phyloP scores from a whole-genome alignment of 2,888 invertebrate genomes.

The Sepioteuthis lessoniana region DNA sequence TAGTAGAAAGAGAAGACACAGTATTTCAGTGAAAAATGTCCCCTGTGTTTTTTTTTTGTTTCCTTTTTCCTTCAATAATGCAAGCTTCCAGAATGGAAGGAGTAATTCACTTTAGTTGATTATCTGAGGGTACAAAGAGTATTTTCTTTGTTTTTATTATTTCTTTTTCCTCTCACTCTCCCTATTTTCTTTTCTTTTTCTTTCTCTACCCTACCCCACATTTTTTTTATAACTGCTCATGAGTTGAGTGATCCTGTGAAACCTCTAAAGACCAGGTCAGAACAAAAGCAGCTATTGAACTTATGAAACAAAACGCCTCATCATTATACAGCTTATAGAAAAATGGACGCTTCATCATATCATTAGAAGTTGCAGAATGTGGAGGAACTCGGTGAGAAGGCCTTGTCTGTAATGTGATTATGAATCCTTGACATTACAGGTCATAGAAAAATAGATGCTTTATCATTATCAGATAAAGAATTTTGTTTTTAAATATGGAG shows the following conservation, averaged over 20 bases:
- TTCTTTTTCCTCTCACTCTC: no score
- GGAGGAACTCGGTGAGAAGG: neutral
- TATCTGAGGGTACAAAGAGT: neutral
- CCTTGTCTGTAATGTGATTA: neutral
- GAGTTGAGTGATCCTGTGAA: neutral
- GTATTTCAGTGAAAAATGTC: neutral
- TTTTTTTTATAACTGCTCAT: neutral
- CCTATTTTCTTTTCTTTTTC: neutral
- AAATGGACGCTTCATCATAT: constrained; percentile 33
- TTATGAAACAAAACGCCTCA: neutral
- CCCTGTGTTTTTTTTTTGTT: neutral
- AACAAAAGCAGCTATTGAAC: constrained; percentile 16
- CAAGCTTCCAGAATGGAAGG: neutral
- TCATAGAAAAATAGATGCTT: neutral
- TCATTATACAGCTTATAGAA: neutral
- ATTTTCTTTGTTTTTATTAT: neutral
- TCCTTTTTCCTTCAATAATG: neutral
- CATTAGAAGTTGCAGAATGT: neutral
- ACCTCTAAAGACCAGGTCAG: constrained; percentile 16
- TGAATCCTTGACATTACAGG: constrained; percentile 23
- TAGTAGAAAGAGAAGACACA: neutral
- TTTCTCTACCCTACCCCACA: neutral
- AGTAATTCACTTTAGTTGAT: constrained; percentile 9
- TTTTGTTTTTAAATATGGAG: constrained; percentile 12
- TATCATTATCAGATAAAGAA: neutral